Evolutionary conservation across 2,888 invertebrate species (phyloP), one percentile per base, ranked within the genome.

Genomic region (Proisotoma minuta): DNA sequence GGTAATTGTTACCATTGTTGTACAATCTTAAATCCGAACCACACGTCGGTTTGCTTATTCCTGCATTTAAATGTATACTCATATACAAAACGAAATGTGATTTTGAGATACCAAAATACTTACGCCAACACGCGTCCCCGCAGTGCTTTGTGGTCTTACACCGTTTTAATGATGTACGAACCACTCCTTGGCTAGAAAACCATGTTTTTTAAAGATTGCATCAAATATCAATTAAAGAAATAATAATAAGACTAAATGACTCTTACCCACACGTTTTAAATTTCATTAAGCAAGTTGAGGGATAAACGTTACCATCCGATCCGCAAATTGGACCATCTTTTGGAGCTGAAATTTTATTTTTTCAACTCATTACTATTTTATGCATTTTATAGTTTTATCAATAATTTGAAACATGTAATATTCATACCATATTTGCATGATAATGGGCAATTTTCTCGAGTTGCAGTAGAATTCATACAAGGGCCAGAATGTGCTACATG

Each of bases 131-230:
- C 1, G 90, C 88, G 77, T 93, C 92, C 26, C 91, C 84, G 77
- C 92, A 93, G 78, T 92, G 91, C 65, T 91, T 83, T 0, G 92
- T 93, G 28, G 91, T 92, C 76, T 91, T 91, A 76, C 93, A 93
- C 76, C 92, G 89, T 77, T 91, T 92, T 79, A 91, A 88, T 75
- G 88, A 89, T 10, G 92, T 91, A 69, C 88, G 83, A 15, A 92
- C 89, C 2, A 89, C 89, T 20, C 89, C 89, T 84, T 89, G 88
- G 1, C 89, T 88, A 79, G 39, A 81, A 81, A 65, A 58, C 34
- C 8, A 34, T 34, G 34, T 43, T n/a, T 5, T 43, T 15, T 20
- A 5, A 5, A n/a, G n/a, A n/a, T 12, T 12, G 43, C 18, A 43
- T 43, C 20, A 10, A 8, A 10, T 15, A 34, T 10, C 34, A 34